Percentiles rank a stretch among this genome's conserved stretches.
These are phyloP conservation scores for Amblyraja radiata DNA, from an alignment of 2,797 vertebrate species.

Conservation along the genomic window DNA sequence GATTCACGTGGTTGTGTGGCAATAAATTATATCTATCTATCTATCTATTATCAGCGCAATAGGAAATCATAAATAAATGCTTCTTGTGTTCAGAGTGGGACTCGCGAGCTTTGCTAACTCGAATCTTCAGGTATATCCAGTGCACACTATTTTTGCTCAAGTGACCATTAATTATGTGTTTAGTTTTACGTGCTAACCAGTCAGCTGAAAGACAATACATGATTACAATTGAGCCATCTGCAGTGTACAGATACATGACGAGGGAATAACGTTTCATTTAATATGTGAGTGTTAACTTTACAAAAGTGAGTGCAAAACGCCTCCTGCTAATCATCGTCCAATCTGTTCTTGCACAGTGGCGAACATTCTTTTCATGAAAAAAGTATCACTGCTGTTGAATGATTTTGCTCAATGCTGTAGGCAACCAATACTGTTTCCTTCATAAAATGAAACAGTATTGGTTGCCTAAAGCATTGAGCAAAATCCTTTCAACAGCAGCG, in stretches of 20 bases:
- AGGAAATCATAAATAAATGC: neutral
- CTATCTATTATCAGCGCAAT: neutral
- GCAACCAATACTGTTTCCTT: neutral
- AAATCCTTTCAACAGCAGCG: too few relatives aligned
- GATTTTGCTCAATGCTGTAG: neutral
- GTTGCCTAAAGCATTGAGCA: too few relatives aligned
- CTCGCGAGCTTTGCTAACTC: neutral
- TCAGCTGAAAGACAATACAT: too few relatives aligned
- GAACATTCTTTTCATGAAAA: neutral
- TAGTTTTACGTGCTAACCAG: too few relatives aligned
- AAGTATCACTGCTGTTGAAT: neutral
- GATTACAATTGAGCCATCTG: too few relatives aligned
- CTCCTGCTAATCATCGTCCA: neutral
- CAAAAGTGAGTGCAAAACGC: neutral
- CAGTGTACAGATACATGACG: too few relatives aligned
- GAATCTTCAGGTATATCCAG: neutral
- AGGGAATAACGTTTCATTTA: too few relatives aligned
- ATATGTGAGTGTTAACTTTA: neutral
- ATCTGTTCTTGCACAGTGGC: neutral
- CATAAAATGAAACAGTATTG: too few relatives aligned
- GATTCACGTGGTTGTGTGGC: too few relatives aligned
- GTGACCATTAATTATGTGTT: neutral
- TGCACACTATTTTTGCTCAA: neutral
- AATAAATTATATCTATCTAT: too few relatives aligned
- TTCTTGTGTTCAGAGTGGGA: neutral